Conservation (phyloP, 2,113 vertebrate species). For the Oryzias melastigma region DNA sequence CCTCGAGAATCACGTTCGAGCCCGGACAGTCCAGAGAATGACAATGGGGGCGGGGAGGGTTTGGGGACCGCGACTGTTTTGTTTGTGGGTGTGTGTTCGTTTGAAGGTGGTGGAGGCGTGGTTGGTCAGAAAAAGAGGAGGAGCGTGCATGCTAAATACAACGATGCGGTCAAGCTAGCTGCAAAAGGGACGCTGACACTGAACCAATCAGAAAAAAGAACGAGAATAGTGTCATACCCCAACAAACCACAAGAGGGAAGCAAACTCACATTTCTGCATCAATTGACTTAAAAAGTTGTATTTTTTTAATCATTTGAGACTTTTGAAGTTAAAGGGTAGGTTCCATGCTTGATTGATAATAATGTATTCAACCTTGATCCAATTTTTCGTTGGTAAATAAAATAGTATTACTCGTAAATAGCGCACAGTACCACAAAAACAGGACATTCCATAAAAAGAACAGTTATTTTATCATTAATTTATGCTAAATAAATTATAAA, state of each 20-base stretch:
- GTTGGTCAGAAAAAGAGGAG: constrained; percentile 30
- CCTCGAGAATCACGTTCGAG: constrained; percentile 24
- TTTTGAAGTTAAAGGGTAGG: no score
- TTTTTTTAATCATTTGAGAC: no score
- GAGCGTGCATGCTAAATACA: constrained; percentile 15
- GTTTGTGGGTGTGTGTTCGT: constrained; percentile 5
- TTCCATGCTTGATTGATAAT: no score
- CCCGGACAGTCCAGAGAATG: constrained; percentile 13
- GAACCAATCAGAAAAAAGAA: constrained; percentile 50
- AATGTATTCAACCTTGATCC: no score
- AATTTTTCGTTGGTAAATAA: no score
- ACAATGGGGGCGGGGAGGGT: constrained; percentile 2
- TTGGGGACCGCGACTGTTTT: not conserved
- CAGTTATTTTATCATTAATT: no score
- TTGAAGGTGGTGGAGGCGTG: not conserved
- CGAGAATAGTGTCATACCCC: not conserved
- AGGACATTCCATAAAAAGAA: no score
- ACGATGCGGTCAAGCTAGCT: constrained; percentile 14
- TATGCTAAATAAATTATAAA: no score
- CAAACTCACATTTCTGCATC: constrained; percentile 9
- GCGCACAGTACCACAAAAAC: no score
- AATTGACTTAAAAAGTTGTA: no score
- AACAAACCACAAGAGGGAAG: constrained; percentile 31
- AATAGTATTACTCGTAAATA: no score
- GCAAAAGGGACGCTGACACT: constrained; percentile 16